These are phyloP conservation scores for Todus mexicanus DNA, from an alignment of 2,797 vertebrate species.

Conservation along the genomic window DNA sequence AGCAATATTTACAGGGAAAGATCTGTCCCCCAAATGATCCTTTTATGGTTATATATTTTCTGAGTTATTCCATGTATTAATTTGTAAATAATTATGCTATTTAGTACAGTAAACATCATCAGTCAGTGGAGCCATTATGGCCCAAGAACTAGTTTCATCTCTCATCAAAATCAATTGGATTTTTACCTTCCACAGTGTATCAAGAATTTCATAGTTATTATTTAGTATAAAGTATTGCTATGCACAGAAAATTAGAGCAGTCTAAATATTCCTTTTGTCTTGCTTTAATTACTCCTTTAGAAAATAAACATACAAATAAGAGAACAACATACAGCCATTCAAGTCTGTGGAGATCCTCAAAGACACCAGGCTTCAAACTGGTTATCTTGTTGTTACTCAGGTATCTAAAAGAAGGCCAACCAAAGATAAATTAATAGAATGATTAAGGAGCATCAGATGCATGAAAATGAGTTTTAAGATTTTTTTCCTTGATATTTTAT, in stretches of 20 bases:
- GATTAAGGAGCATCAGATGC: not conserved
- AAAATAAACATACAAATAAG: constrained; percentile 9
- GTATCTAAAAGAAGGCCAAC: constrained; percentile 78
- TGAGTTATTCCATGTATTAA: not conserved
- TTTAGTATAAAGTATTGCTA: not conserved
- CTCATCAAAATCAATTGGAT: not conserved
- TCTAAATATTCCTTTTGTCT: not conserved
- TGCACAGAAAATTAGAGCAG: not conserved
- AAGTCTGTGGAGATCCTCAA: constrained; percentile 89
- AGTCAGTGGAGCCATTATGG: not conserved
- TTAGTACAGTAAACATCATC: not conserved
- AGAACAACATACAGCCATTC: constrained; percentile 90
- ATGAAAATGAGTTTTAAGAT: not conserved
- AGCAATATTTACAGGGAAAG: not conserved
- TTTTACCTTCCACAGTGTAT: not conserved
- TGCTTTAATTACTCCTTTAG: not conserved
- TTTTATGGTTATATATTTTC: not conserved
- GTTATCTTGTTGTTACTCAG: constrained; percentile 91
- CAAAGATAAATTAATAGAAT: not conserved
- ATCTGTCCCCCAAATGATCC: not conserved
- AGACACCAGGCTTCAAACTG: constrained; percentile 84
- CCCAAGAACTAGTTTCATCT: not conserved
- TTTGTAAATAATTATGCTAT: not conserved
- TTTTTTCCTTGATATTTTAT: not conserved
- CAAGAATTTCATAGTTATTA: not conserved